Conservation (phyloP, 1,140 invertebrate species). For the Megalonaias nervosa region DNA sequence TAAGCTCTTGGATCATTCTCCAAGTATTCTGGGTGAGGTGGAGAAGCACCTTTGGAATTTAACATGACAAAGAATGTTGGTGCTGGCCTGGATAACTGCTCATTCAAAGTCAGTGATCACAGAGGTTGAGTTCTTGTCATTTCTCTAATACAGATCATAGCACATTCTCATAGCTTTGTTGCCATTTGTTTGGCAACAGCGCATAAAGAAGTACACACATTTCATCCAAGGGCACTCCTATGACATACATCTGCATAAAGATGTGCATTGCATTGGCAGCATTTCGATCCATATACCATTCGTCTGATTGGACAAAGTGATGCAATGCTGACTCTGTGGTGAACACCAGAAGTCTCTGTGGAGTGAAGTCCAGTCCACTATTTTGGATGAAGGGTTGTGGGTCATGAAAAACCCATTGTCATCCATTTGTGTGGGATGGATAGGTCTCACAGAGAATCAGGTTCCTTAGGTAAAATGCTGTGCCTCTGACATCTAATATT, state of each 20-base stretch:
- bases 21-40: too few species aligned
- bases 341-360: slow-evolving; percentile 6
- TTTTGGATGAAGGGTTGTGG: slow-evolving; percentile 14
- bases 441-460: slow-evolving; percentile 1
- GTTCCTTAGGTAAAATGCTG: background rate
- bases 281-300: too few species aligned
- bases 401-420: slow-evolving; percentile 7
- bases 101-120: background rate
- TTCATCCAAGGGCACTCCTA: background rate
- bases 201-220: slow-evolving; percentile 7
- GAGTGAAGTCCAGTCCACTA: slow-evolving; percentile 8
- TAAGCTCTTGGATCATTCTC: slow-evolving; percentile 18
- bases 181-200: slow-evolving; percentile 8
- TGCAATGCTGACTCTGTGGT: slow-evolving; percentile 3
- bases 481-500: background rate
- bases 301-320: background rate
- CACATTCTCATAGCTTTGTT: slow-evolving; percentile 17
- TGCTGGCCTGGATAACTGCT: too few species aligned
- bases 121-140: background rate
- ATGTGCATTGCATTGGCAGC: too few species aligned
- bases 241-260: too few species aligned
- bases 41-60: background rate
- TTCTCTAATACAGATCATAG: slow-evolving; percentile 4
- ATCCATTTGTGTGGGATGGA: slow-evolving; percentile 5
- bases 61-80: too few species aligned